Base-by-base conservation (phyloP, 2,797 vertebrate species). In the Chromis chromis region DNA sequence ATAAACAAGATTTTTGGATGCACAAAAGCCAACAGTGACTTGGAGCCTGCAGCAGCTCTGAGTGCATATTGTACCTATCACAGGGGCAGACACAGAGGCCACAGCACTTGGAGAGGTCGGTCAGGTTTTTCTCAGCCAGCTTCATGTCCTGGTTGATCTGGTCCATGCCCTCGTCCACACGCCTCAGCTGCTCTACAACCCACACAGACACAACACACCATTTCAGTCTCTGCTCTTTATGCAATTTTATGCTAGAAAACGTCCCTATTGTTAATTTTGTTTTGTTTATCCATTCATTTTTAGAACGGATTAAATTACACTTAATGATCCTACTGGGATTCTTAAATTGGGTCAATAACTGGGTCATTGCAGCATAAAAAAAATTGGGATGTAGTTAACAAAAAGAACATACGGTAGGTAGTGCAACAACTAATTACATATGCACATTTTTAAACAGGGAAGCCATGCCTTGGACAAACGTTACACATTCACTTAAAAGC, bases 61-160 rank as follows among this genome's bases (percentile, higher is more conserved):
- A 28, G 48, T 17, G 33, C n/a, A 2, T 24, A 4, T 22, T 19
- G 49, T 90, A 99, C 98, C 96, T 96, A 92, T 96, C 95, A 89
- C 98, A 98, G 59, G 98, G 97, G 87, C 98, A 99, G 65, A 99
- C 94, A 78, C 98, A 99, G 67, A 99, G 92, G 14, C 97, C 98
- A 71, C 98, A 99, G 86, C 98, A 99, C 82, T 97, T 99, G 70
- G 96, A 97, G 76, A 99, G 96, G 80, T 98, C 97, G 0, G 96
- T 98, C 84, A 99, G 92, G 78, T 98, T 98, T 86, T 96, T 99
- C 93, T 99, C 98, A 33, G 98, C 96, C 87, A 96, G 93, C 78
- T 83, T 96, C 98, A 99, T 98, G 86, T 99, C 98, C 90, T 98
- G 94, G 92, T 99, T 99, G 94, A 99, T 99, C 91, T 98, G 96